A percentile compares a stretch with the other conserved stretches of the same genome.
phyloP scores from a whole-genome alignment of 2,113 vertebrate genomes.

The Synchiropus splendidus region DNA sequence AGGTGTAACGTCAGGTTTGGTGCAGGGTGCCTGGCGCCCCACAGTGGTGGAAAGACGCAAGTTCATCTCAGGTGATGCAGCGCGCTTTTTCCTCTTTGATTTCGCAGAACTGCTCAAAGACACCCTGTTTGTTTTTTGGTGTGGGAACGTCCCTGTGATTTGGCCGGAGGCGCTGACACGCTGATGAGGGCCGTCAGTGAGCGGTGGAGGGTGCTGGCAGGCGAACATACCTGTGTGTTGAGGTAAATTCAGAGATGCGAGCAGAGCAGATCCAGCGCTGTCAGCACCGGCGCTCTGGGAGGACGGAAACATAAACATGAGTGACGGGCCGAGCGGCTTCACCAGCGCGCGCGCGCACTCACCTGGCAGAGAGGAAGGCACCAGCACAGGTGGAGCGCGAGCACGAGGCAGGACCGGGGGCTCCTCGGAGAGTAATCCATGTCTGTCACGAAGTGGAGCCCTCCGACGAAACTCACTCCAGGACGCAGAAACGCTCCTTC shows the following conservation, averaged over 20 bases:
- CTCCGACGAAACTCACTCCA: no score
- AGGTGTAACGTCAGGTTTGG: no score
- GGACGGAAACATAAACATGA: neutral
- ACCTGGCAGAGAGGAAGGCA: no score
- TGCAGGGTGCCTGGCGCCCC: constrained; percentile 40
- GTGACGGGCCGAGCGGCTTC: no score
- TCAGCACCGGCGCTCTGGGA: constrained; percentile 30
- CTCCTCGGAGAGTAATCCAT: constrained; percentile 8
- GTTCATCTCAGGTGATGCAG: constrained; percentile 34
- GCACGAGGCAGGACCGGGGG: neutral
- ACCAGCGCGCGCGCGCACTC: no score
- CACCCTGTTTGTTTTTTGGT: no score
- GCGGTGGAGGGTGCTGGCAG: neutral
- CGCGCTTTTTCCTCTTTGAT: constrained; percentile 15
- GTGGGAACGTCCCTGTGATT: neutral
- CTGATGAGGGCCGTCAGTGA: no score
- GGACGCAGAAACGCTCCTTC: no score
- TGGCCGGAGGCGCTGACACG: neutral
- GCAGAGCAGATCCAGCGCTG: constrained; percentile 19
- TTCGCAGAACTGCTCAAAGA: no score
- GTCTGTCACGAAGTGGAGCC: neutral
- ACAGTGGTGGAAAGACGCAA: constrained; percentile 35
- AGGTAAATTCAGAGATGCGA: constrained; percentile 51
- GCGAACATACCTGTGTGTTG: constrained; percentile 48
- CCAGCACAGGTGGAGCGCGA: constrained; percentile 28